Evolutionary conservation across 2,113 vertebrate species (phyloP), one percentile per base, ranked within the genome.

Genomic region (Cyrtonyx montezumae): DNA sequence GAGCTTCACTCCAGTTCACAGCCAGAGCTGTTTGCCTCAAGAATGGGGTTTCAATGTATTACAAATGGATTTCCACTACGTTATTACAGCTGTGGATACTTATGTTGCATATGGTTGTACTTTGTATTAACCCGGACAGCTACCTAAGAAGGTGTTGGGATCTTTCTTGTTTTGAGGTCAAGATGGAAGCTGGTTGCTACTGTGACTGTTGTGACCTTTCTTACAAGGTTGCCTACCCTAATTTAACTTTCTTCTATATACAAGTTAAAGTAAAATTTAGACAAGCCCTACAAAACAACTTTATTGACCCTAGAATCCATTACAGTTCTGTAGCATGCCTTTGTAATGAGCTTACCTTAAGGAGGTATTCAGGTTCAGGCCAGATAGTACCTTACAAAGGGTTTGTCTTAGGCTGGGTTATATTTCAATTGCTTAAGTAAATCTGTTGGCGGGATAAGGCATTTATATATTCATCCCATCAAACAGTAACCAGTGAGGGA

Each of bases 321-420:
- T 51, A 11, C 43, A 67, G 59, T 19, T 51, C 16, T 70, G 14
- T 3, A 4, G 6, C 2, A 0, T 49, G 34, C 49, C 25, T 70
- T 9, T 66, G 5, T 74, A 59, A 74, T 26, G 34, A 82, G 11
- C 10, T 82, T 43, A 63, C 7, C 13, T 55, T 40, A 22, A 32
- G 55, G 55, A 68, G 9, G n/a, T 13, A 7, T 58, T 80, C 37
- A 48, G 45, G 36, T 16, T 62, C 36, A 58, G 78, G 9, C 34
- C 89, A 55, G 26, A 28, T 85, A 36, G 63, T 79, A 16, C 65
- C 34, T 88, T 25, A 40, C 26, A 56, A 56, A 77, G 22, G 19
- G 25, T 5, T 15, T 14, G 8, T 7, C 0, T 55, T 87, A 8
- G 26, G 6, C 18, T 56, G 20, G 2, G 1, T 63, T 89, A 2